phyloP scores from a whole-genome alignment of 2,113 vertebrate genomes.

The Perognathus longimembris region DNA sequence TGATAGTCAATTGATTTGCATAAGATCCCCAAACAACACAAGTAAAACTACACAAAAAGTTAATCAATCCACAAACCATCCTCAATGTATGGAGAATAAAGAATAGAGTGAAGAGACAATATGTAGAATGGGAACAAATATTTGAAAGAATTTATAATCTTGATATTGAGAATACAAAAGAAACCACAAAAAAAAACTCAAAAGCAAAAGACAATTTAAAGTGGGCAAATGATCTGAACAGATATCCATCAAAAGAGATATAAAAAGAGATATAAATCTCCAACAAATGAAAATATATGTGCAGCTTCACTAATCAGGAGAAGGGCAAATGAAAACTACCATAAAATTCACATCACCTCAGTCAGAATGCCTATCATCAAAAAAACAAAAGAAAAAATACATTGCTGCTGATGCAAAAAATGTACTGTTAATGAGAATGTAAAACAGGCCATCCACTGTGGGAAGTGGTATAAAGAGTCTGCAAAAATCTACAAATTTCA shows the following conservation, averaged over 20 bases:
- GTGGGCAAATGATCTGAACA: neutral
- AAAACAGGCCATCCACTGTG: neutral
- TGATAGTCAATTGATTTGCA: neutral
- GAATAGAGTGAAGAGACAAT: neutral
- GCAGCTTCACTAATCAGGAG: too few relatives aligned
- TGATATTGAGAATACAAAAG: neutral
- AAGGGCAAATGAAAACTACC: too few relatives aligned
- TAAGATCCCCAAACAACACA: too few relatives aligned
- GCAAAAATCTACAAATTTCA: too few relatives aligned
- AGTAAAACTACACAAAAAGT: neutral
- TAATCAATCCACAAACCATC: neutral
- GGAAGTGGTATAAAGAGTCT: neutral
- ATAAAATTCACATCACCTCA: neutral
- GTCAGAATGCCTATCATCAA: neutral
- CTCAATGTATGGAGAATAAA: neutral
- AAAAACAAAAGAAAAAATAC: neutral
- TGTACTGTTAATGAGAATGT: too few relatives aligned
- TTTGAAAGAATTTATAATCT: neutral
- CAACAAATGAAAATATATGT: neutral
- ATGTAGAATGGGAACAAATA: neutral
- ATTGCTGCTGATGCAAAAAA: too few relatives aligned
- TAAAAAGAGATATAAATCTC: neutral
- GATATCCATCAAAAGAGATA: too few relatives aligned
- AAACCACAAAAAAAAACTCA: neutral
- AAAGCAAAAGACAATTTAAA: neutral